Evolutionary conservation across 2,113 vertebrate genomes (phyloP).

Genomic region (Variabilichromis moorii): DNA sequence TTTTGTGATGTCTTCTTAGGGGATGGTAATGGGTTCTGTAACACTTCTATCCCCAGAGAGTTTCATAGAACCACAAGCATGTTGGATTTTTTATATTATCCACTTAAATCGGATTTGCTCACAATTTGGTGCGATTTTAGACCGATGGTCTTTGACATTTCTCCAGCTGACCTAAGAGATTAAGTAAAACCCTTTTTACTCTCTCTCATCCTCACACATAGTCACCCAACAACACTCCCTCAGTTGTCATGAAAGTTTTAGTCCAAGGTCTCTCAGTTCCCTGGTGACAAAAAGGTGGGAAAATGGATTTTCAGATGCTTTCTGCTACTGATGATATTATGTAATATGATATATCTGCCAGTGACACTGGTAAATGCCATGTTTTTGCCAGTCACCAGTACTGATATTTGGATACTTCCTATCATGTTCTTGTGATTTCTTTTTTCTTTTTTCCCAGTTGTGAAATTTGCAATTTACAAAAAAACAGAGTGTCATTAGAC

Average conservation of each 20-base stretch:
- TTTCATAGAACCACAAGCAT: neutral
- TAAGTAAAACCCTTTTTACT: neutral
- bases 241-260: neutral
- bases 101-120: neutral
- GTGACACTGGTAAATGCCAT: neutral
- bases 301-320: neutral
- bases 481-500: neutral
- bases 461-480: neutral
- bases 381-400: neutral
- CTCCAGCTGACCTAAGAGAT: neutral
- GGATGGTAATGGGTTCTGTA: neutral
- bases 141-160: neutral
- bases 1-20: neutral
- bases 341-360: neutral
- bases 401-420: neutral
- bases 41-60: neutral
- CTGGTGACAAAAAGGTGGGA: neutral
- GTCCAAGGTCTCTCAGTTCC: neutral
- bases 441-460: neutral
- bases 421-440: neutral
- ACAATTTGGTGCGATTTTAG: neutral
- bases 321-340: neutral
- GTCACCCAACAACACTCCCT: neutral
- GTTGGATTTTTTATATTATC: neutral
- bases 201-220: neutral